These are phyloP conservation scores for Euwallacea similis DNA, from an alignment of 1,140 invertebrate genomes.

Conservation along the genomic window DNA sequence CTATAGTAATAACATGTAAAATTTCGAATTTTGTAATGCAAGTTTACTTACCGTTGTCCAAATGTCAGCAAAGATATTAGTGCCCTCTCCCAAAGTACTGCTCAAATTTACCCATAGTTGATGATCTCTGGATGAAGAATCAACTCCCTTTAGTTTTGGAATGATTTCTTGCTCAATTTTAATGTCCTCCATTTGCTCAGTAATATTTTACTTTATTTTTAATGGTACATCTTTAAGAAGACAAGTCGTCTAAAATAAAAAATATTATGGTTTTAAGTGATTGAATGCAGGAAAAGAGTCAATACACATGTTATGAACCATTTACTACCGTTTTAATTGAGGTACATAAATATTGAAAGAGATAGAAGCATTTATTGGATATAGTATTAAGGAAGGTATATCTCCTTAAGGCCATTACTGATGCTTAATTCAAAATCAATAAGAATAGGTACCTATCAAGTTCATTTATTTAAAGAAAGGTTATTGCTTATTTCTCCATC, in stretches of 20 bases:
- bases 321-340: too few species aligned
- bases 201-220: conserved; percentile 1
- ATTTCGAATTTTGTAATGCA: background rate
- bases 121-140: conserved; percentile 40
- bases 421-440: background rate
- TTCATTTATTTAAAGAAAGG: background rate
- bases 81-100: conserved; percentile 56
- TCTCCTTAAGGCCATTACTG: too few species aligned
- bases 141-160: background rate
- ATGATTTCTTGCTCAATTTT: conserved; percentile 5
- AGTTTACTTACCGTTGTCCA: conserved; percentile 48
- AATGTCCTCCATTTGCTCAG: conserved; percentile 13
- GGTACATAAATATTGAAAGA: too few species aligned
- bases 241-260: too few species aligned
- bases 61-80: conserved; percentile 54
- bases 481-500: background rate
- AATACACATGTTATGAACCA: background rate
- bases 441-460: background rate
- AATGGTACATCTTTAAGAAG: conserved; percentile 7
- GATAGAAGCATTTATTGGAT: too few species aligned
- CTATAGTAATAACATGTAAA: background rate
- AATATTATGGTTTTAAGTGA: background rate
- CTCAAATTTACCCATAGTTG: conserved; percentile 58
- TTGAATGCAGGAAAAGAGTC: background rate
- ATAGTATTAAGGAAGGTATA: too few species aligned